A percentile compares a stretch with the other conserved stretches of the same genome.
Conservation (phyloP, 2,113 vertebrate species). For the Thalassoma bifasciatum region DNA sequence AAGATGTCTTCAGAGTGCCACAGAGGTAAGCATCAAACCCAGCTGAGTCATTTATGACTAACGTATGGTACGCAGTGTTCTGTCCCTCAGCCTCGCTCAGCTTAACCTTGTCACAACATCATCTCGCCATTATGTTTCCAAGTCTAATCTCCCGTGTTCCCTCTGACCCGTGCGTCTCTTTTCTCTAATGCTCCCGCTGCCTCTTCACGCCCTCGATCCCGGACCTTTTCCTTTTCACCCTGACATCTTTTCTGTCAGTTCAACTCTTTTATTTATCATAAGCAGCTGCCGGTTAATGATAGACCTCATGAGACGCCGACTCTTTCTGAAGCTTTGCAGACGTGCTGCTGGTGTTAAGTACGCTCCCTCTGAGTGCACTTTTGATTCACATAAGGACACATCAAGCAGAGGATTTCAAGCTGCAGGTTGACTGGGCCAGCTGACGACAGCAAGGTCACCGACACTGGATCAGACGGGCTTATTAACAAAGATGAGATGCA, state of each 20-base stretch:
- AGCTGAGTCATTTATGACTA: conserved; percentile 58
- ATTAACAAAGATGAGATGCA: not conserved
- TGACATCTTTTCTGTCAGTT: not conserved
- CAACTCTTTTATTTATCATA: not conserved
- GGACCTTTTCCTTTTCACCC: conserved; percentile 4
- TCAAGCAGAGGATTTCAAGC: conserved; percentile 45
- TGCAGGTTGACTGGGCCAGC: conserved; percentile 20
- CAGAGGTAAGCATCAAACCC: conserved; percentile 39
- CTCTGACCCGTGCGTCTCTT: conserved; percentile 15
- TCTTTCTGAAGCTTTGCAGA: conserved; percentile 36
- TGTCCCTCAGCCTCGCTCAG: conserved; percentile 18
- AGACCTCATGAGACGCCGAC: conserved; percentile 1
- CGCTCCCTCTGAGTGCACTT: conserved; percentile 46
- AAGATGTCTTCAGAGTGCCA: conserved; percentile 18
- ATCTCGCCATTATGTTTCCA: conserved; percentile 50
- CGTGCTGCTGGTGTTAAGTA: conserved; percentile 50
- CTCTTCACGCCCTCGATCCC: not conserved
- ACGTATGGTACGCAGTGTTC: conserved; percentile 44
- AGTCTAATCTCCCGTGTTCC: conserved; percentile 34
- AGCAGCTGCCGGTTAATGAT: conserved; percentile 39
- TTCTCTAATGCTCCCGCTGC: conserved; percentile 18
- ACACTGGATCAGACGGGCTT: conserved; percentile 15
- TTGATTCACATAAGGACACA: conserved; percentile 34
- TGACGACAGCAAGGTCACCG: conserved; percentile 20
- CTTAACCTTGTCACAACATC: conserved; percentile 47